phyloP scores from a whole-genome alignment of 2,797 vertebrate genomes.

The Gambelia wislizenii region DNA sequence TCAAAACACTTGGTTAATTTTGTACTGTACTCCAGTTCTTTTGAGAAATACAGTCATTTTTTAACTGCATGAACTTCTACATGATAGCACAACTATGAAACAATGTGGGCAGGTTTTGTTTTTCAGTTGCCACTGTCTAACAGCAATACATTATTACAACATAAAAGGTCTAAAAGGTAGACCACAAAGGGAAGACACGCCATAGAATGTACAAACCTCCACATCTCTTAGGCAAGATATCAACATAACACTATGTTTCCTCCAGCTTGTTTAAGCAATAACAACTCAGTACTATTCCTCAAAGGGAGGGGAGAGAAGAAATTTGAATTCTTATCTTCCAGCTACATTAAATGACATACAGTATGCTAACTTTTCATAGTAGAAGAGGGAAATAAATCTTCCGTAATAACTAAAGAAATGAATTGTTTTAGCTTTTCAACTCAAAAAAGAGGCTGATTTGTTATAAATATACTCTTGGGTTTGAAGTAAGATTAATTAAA shows the following conservation, averaged over 20 bases:
- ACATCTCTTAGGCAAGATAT: slow-evolving; percentile 61
- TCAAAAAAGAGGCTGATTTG: neutral
- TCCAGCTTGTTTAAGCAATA: slow-evolving; percentile 57
- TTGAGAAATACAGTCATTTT: slow-evolving; percentile 23
- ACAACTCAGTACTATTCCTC: slow-evolving; percentile 52
- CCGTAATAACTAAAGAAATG: neutral
- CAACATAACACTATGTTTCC: slow-evolving; percentile 51
- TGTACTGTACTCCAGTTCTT: neutral
- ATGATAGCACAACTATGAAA: slow-evolving; percentile 33
- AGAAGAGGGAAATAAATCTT: rapidly evolving
- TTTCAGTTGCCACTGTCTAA: slow-evolving; percentile 63
- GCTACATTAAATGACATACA: slow-evolving; percentile 35
- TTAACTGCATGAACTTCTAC: neutral
- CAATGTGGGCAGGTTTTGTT: slow-evolving; percentile 30
- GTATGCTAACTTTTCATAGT: slow-evolving; percentile 19
- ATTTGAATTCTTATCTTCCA: slow-evolving; percentile 13
- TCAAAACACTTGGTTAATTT: slow-evolving; percentile 19
- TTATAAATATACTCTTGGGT: neutral
- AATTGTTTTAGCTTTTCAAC: neutral
- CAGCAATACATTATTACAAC: slow-evolving; percentile 53
- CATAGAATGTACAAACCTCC: slow-evolving; percentile 36
- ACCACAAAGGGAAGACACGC: slow-evolving; percentile 40
- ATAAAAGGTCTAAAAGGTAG: slow-evolving; percentile 50
- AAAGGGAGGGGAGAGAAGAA: slow-evolving; percentile 42
- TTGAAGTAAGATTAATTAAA: neutral